Base-by-base conservation (phyloP, 2,888 invertebrate species). In the Isotomurus palustris region DNA sequence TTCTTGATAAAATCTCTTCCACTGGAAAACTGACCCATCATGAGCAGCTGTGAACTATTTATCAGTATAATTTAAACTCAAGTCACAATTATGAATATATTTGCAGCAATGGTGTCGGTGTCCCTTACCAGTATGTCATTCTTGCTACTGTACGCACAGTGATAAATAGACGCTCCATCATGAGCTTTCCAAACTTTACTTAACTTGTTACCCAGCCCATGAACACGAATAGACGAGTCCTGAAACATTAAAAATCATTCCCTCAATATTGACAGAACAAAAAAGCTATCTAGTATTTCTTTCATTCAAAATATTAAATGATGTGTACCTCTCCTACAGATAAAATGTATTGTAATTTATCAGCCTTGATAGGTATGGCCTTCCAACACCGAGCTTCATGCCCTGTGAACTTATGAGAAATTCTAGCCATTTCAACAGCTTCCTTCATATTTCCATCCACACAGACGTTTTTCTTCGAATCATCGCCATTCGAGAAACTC, bases 1-100 rank as follows among this genome's bases (percentile, higher is more conserved):
- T 41, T 40, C 27, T 28, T 52, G 40, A 52, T 53, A 59, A 50
- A 59, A 59, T 41, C 56, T 53, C 27, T 44, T 53, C 61, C 61
- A 64, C 29, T 52, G 50, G 27, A 47, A 29, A 19, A 64, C 49
- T 1, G 61, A 56, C 19, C 64, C 64, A n/a, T 64, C 62, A 24
- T 54, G 51, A 14, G 59, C 61, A 14, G 58, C 64, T 14, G 59
- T 64, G 43, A 62, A 64, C 64, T 64, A 48, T n/a, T n/a, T n/a
- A n/a, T n/a, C n/a, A n/a, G n/a, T n/a, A 6, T n/a, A 24, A 53
- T 40, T 10, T 10, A 54, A 44, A 45, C 32, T n/a, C n/a, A n/a
- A n/a, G n/a, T n/a, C n/a, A n/a, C n/a, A n/a, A n/a, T n/a, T 35
- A 41, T 12, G 14, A 22, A n/a, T 17, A 51, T 4, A 12, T 29